Percentiles rank a stretch among this genome's conserved stretches.
Conservation (phyloP, 1,140 invertebrate genomes). For the Bicyclus anynana region DNA sequence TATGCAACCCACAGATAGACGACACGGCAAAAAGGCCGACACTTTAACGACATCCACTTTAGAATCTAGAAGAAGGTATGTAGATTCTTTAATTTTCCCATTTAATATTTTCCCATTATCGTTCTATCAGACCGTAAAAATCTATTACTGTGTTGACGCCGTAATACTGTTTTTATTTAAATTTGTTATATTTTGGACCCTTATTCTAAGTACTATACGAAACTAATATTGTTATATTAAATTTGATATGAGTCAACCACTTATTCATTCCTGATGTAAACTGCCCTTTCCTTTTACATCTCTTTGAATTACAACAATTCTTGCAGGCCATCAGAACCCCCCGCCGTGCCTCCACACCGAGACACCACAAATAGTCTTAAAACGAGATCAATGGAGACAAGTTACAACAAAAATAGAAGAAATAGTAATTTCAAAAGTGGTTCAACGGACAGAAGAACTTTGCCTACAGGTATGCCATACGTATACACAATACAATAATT, state of each 20-base stretch:
- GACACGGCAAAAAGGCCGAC: constrained; percentile 73
- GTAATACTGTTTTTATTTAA: too few species aligned
- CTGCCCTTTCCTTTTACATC: too few species aligned
- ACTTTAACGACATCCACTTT: constrained; percentile 71
- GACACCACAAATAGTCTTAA: constrained; percentile 84
- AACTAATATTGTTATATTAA: too few species aligned
- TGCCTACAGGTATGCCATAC: constrained; percentile 79
- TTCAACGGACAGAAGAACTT: constrained; percentile 82
- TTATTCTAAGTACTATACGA: too few species aligned
- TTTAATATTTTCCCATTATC: too few species aligned
- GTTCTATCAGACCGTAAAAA: too few species aligned
- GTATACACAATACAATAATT: too few species aligned
- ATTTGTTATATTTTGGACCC: too few species aligned
- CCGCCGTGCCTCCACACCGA: constrained; percentile 86
- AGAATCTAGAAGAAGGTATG: constrained; percentile 55
- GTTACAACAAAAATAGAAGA: constrained; percentile 81
- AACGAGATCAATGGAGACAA: constrained; percentile 88
- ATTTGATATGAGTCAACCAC: too few species aligned
- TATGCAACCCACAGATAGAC: constrained; percentile 74
- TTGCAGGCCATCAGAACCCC: constrained; percentile 77
- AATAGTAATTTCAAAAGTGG: constrained; percentile 77
- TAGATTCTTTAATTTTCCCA: not conserved
- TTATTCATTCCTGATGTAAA: too few species aligned
- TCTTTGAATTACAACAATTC: not conserved
- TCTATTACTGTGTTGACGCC: too few species aligned